A percentile compares a stretch with the other conserved stretches of the same genome.
phyloP scores from a whole-genome alignment of 2,888 invertebrate genomes.

The Aleiodes leptofemur region DNA sequence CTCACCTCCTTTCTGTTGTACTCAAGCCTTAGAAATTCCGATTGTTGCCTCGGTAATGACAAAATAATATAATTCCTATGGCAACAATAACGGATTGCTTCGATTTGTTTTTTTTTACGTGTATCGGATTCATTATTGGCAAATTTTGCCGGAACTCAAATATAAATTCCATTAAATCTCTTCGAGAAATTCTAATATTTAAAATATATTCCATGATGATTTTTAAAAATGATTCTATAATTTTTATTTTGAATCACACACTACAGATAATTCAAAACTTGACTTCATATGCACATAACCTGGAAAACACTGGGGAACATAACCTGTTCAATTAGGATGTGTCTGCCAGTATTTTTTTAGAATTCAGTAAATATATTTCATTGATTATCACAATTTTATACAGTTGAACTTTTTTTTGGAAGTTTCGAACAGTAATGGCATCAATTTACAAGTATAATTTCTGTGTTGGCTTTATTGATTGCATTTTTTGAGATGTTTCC shows the following conservation, averaged over 20 bases:
- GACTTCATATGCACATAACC: slow-evolving; percentile 1
- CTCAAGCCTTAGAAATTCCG: too few species aligned
- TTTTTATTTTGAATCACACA: neutral
- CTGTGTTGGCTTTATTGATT: neutral
- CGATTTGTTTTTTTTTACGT: too few species aligned
- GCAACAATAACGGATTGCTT: too few species aligned
- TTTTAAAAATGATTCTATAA: neutral
- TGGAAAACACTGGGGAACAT: neutral
- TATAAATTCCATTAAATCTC: too few species aligned
- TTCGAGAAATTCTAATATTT: too few species aligned
- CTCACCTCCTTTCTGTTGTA: too few species aligned
- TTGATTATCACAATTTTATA: slow-evolving; percentile 37
- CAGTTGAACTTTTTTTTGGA: slow-evolving; percentile 47
- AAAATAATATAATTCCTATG: too few species aligned
- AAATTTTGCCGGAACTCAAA: too few species aligned
- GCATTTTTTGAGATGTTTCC: neutral
- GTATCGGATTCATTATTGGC: too few species aligned
- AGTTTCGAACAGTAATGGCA: slow-evolving; percentile 54
- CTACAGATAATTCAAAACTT: neutral
- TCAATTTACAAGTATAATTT: slow-evolving; percentile 61
- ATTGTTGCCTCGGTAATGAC: too few species aligned
- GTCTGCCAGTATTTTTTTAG: neutral
- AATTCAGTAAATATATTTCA: neutral
- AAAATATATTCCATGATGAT: too few species aligned
- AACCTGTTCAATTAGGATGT: neutral